Conservation (phyloP, 1,140 invertebrate species). For the Gryllus bimaculatus region DNA sequence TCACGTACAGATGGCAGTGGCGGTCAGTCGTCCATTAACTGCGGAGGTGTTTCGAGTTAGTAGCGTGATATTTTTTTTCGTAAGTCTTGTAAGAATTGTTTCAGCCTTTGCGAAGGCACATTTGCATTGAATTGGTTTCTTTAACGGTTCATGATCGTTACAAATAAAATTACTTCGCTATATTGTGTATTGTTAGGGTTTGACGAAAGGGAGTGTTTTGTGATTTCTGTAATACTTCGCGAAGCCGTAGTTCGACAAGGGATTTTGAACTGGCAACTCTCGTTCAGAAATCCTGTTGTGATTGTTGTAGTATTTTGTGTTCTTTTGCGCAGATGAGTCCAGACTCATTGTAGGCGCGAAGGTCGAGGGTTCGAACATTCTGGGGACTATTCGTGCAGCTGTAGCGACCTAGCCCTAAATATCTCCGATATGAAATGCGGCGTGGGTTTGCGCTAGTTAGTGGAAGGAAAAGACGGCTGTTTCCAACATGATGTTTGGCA, state of each 20-base stretch:
- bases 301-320: neutral
- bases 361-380: neutral
- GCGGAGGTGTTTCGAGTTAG: neutral
- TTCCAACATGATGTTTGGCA: constrained; percentile 98
- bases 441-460: constrained; percentile 83
- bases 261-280: neutral
- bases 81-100: neutral
- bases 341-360: neutral
- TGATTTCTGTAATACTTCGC: neutral
- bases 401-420: neutral
- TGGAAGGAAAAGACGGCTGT: constrained; percentile 98
- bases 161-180: too few relatives aligned
- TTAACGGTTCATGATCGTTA: neutral
- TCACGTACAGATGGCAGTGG: constrained; percentile 17
- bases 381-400: neutral
- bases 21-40: constrained; percentile 11
- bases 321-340: constrained; percentile 5
- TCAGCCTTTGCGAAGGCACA: neutral
- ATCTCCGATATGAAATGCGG: constrained; percentile 50
- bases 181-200: neutral
- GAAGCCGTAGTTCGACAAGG: too few relatives aligned
- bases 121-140: too few relatives aligned
- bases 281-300: neutral
- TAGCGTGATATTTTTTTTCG: constrained; percentile 12
- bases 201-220: neutral